phyloP scores from a whole-genome alignment of 1,140 invertebrate genomes.

The Ostrea edulis region DNA sequence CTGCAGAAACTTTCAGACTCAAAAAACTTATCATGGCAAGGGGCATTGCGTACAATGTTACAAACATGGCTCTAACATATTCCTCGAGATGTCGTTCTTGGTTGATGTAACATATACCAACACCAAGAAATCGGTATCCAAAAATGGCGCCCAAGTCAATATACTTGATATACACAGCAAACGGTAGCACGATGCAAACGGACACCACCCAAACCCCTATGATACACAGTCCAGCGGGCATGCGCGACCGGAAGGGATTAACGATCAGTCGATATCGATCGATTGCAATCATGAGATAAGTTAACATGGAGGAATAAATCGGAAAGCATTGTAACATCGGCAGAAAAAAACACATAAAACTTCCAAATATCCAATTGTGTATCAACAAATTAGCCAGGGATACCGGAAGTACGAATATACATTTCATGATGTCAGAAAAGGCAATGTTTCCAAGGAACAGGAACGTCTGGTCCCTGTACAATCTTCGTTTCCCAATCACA shows the following conservation, averaged over 20 bases:
- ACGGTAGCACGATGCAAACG: constrained; percentile 86
- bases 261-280: constrained; percentile 85
- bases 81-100: constrained; percentile 78
- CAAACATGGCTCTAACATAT: constrained; percentile 78
- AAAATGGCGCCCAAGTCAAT: constrained; percentile 84
- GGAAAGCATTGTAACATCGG: constrained; percentile 89
- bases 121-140: constrained; percentile 70
- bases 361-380: constrained; percentile 88
- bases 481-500: constrained; percentile 82
- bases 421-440: constrained; percentile 85
- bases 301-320: constrained; percentile 86
- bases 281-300: constrained; percentile 85
- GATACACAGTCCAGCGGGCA: constrained; percentile 85
- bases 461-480: constrained; percentile 84
- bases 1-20: constrained; percentile 83
- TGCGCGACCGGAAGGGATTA: constrained; percentile 83
- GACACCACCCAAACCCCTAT: constrained; percentile 86
- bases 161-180: constrained; percentile 87
- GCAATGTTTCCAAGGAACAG: constrained; percentile 86
- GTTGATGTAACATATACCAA: constrained; percentile 78
- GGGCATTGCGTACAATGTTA: constrained; percentile 84
- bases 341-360: constrained; percentile 87
- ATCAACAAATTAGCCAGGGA: constrained; percentile 85
- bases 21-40: constrained; percentile 84
- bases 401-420: constrained; percentile 85